Percentiles rank a stretch among this genome's conserved stretches.
Conservation (phyloP, 2,888 invertebrate species). For the Meandrusa payeni region DNA sequence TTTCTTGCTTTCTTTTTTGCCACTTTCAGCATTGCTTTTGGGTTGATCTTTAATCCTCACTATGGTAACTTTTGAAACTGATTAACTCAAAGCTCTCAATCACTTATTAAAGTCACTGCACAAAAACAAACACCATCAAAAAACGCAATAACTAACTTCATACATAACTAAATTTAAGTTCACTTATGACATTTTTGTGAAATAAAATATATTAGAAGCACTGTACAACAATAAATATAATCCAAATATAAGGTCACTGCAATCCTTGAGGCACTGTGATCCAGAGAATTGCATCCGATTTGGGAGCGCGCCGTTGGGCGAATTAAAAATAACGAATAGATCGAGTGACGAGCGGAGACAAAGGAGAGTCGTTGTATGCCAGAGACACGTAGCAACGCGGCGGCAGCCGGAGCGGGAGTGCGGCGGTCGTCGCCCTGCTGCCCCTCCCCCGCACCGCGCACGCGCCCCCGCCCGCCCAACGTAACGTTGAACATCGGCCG, state of each 20-base stretch:
- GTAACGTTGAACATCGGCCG: conserved; percentile 56
- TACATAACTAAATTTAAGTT: conserved; percentile 4
- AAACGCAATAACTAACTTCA: not conserved
- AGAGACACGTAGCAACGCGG: conserved; percentile 42
- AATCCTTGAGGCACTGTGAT: conserved; percentile 75
- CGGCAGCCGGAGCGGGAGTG: conserved; percentile 65
- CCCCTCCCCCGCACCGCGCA: conserved; percentile 55
- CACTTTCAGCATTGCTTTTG: conserved; percentile 81
- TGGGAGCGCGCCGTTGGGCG: conserved; percentile 37
- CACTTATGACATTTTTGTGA: conserved; percentile 4
- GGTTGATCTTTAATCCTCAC: conserved; percentile 84
- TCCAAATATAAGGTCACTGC: conserved; percentile 63
- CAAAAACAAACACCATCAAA: conserved; percentile 24
- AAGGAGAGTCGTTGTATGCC: conserved; percentile 44
- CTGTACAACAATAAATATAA: conserved; percentile 30
- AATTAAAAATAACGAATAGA: conserved; percentile 61
- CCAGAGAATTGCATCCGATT: conserved; percentile 51
- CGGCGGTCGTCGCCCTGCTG: conserved; percentile 47
- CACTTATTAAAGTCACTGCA: conserved; percentile 13
- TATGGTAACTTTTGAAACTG: conserved; percentile 79
- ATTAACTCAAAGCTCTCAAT: conserved; percentile 29
- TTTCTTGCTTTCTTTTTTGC: conserved; percentile 83
- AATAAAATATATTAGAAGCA: conserved; percentile 15
- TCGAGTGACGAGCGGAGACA: conserved; percentile 55
- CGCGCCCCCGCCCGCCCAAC: conserved; percentile 56